Evolutionary conservation across 1,140 invertebrate species (phyloP).

Genomic region (Achroia grisella): DNA sequence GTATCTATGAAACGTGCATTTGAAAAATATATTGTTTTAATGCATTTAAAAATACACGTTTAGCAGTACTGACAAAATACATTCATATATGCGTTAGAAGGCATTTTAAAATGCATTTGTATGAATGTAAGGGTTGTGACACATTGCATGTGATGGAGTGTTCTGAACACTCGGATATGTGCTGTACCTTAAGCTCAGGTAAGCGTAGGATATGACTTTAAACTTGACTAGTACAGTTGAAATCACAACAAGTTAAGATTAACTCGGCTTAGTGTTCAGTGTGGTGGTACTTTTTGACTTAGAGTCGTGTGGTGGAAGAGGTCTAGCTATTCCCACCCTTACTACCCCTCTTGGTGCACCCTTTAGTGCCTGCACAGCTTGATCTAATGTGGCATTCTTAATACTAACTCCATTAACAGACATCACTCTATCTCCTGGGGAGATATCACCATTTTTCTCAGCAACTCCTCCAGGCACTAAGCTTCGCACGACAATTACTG

Average conservation of each 20-base stretch:
- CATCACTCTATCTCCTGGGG: conserved; percentile 92
- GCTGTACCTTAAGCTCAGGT: conserved; percentile 39
- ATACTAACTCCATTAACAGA: conserved; percentile 91
- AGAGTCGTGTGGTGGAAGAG: conserved; percentile 51
- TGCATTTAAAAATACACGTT: too few relatives aligned
- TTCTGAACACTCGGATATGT: conserved; percentile 11
- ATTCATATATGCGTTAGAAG: not conserved
- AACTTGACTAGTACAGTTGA: conserved; percentile 58
- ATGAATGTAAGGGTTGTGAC: not conserved
- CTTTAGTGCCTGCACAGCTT: conserved; percentile 92
- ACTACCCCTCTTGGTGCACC: conserved; percentile 89
- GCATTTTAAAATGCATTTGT: not conserved
- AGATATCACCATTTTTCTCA: conserved; percentile 89
- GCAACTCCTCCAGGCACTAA: conserved; percentile 94
- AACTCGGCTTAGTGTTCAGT: conserved; percentile 56
- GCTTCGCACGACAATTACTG: conserved; percentile 95
- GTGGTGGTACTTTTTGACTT: conserved; percentile 65
- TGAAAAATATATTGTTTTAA: too few relatives aligned
- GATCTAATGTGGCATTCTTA: conserved; percentile 90
- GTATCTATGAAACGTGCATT: too few relatives aligned
- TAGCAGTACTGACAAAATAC: too few relatives aligned
- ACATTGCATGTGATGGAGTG: not conserved
- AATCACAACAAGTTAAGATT: conserved; percentile 47
- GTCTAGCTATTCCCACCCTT: conserved; percentile 78
- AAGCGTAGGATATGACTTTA: conserved; percentile 53